phyloP scores from a whole-genome alignment of 2,888 invertebrate species.

The Drosophila crucigera region DNA sequence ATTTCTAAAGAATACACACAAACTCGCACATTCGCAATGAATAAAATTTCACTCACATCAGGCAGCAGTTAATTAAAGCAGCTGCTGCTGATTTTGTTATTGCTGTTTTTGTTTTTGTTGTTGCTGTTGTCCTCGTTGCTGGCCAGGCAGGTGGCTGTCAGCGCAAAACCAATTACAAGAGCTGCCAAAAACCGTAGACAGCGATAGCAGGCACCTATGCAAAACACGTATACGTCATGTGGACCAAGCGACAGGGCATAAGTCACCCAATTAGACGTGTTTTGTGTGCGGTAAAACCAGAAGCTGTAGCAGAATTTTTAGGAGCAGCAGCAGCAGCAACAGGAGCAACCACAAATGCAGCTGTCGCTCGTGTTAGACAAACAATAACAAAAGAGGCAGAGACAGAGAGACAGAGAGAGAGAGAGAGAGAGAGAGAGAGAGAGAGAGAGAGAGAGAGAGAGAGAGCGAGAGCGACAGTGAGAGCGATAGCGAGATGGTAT shows the following conservation, averaged over 20 bases:
- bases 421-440: neutral
- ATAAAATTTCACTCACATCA: slow-evolving; percentile 27
- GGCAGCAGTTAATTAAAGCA: slow-evolving; percentile 59
- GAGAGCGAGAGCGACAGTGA: neutral
- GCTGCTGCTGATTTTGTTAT: slow-evolving; percentile 15
- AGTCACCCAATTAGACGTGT: slow-evolving; percentile 74
- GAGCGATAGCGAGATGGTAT: neutral
- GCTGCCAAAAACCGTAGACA: slow-evolving; percentile 64
- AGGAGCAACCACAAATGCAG: slow-evolving; percentile 29
- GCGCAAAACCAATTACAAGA: slow-evolving; percentile 66
- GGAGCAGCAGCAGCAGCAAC: neutral
- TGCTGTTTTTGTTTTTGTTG: slow-evolving; percentile 13
- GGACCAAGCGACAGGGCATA: slow-evolving; percentile 50
- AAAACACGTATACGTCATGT: slow-evolving; percentile 75
- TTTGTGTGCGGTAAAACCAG: slow-evolving; percentile 24
- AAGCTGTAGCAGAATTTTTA: neutral
- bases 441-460: neutral
- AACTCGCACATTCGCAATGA: slow-evolving; percentile 5
- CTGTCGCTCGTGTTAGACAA: slow-evolving; percentile 35
- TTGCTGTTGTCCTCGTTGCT: slow-evolving; percentile 21
- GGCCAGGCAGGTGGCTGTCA: slow-evolving; percentile 36
- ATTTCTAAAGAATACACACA: slow-evolving; percentile 29
- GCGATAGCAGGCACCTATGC: slow-evolving; percentile 45
- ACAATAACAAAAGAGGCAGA: slow-evolving; percentile 26
- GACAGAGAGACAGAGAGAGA: neutral